Evolutionary conservation across 2,888 invertebrate species (phyloP), one percentile per base, ranked within the genome.

Genomic region (Pachymerium ferrugineum): DNA sequence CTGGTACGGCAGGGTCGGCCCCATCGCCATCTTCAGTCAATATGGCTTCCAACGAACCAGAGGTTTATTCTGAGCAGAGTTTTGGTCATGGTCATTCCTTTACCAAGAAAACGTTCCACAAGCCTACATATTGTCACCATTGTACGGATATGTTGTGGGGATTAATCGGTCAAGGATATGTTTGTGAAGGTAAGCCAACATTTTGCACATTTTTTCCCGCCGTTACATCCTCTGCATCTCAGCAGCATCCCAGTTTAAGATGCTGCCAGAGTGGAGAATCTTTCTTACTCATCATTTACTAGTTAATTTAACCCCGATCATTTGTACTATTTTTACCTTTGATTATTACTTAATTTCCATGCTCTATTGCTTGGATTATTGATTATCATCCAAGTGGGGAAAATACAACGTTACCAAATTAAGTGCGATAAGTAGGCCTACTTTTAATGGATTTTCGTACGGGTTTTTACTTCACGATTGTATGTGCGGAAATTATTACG

Each of bases 111-210:
- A 97, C 97, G 86, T 99, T 98, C 89, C 98, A 98, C 88, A 97
- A 97, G 89, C 98, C 97, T 85, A 96, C 97, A 82, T 97, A 97
- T 88, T 99, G 99, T 88, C 98, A 99, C 88, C 97, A 97, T 88
- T 99, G 99, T 89, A 95, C 97, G 85, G 99, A 99, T 86, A 92
- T 97, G 89, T 90, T 99, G 83, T 99, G 99, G 99, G 97, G 98
- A 85, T 90, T 98, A 87, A 95, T 98, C 85, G 96, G 97, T 86
- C 97, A 97, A 88, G 99, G 98, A 86, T 97, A 93, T 88, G 94
- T 95, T 85, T 99, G 99, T 89, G 98, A 98, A 93, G 97, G 98
- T 98, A 86, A 86, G 87, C 47, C 14, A n/a, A 12, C 5, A 12
- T 33, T 38, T 70, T 68, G 47, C 47, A 54, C 47, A 54, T 68